These are phyloP conservation scores for Oreochromis spilurus DNA, from an alignment of 2,113 vertebrate species.

Conservation along the genomic window DNA sequence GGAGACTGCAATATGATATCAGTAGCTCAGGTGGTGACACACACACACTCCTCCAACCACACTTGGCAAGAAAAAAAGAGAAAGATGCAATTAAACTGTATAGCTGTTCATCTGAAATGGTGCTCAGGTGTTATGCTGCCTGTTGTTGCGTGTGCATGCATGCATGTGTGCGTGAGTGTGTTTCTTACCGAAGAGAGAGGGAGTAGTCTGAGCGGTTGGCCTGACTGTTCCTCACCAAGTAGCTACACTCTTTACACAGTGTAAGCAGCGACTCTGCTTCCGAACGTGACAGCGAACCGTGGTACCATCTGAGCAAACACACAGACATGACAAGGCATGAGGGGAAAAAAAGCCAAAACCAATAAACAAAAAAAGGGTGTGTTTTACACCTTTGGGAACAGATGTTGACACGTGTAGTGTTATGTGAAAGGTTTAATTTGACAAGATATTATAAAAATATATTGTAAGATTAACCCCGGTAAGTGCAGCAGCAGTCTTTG, in stretches of 20 bases:
- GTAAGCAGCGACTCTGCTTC: conserved; percentile 91
- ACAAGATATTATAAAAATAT: neutral
- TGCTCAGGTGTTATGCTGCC: neutral
- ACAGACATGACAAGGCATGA: neutral
- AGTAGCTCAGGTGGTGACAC: conserved; percentile 4
- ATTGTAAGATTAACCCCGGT: accelerated
- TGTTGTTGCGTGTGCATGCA: neutral
- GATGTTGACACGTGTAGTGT: neutral
- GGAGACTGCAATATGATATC: conserved; percentile 23
- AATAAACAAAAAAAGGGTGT: neutral
- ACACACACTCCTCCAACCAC: neutral
- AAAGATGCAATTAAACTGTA: conserved; percentile 8
- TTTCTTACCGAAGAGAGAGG: conserved; percentile 78
- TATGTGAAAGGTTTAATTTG: neutral
- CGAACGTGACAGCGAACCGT: conserved; percentile 86
- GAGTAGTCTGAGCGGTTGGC: conserved; percentile 89
- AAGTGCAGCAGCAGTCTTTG: neutral
- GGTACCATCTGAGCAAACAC: conserved; percentile 85
- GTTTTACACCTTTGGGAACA: neutral
- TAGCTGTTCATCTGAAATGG: neutral
- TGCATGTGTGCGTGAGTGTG: neutral
- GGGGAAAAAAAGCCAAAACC: accelerated
- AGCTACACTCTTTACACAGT: conserved; percentile 96
- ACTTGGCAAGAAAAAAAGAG: neutral
- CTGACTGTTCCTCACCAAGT: conserved; percentile 93